Evolutionary conservation across 1,140 invertebrate genomes (phyloP), one percentile per base, ranked within the genome.

Genomic region (Hesperophylax magnus): DNA sequence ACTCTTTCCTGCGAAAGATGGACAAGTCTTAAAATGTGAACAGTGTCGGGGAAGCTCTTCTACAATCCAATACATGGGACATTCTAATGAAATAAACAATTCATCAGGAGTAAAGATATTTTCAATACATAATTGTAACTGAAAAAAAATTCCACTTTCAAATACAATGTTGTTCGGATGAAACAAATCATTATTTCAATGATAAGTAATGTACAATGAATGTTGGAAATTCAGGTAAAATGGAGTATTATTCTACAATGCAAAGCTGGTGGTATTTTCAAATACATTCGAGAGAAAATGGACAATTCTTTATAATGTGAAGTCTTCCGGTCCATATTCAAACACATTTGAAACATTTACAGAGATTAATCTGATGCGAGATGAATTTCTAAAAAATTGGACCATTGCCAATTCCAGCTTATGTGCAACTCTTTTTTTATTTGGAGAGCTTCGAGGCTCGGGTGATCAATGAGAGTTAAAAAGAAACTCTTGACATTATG

Each of bases 1-100:
- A 77, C 58, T 82, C 81, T 82, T 82, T 79, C 78, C 81, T 82
- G 81, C 71, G 81, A 82, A 82, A 82, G 79, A 82, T 79, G 74
- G 78, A 75, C 54, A 22, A 75, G 54, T 56, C 71, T 56, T 71
- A 47, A 47, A 47, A 47, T 47, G 39, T 47, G 39, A 47, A 47
- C 39, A 47, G 9, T 47, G 39, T 8, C 39, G 39, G 39, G 27
- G 11, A 47, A 14, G 39, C 39, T 47, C 39, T 14, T 14, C 39
- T 75, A 81, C 27, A 75, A 77, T 63, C 17, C 9, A 47, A 47
- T 47, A 47, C 39, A 47, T 47, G 39, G 39, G 39, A 47, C 39
- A 47, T 47, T 47, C 39, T 47, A 47, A 47, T 47, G 6, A 47
- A 14, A 47, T 47, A 11, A 11, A 14, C 39, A 47, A 47, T 47